A percentile compares a stretch with the other conserved stretches of the same genome.
Evolutionary conservation across 2,888 invertebrate genomes (phyloP).

Genomic region (Cancer borealis): DNA sequence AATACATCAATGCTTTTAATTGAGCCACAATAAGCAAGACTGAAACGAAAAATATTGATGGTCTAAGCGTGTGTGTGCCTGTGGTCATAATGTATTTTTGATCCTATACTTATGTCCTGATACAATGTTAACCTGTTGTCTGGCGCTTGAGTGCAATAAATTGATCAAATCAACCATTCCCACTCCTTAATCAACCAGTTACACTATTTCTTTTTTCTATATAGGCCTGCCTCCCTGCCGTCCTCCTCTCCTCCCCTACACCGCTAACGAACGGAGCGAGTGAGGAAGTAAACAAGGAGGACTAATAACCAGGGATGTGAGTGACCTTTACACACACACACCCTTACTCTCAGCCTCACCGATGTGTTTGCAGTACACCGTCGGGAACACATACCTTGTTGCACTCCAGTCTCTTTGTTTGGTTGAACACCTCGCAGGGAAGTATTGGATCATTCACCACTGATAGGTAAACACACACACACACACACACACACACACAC

Average conservation of each 20-base stretch:
- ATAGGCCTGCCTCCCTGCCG: neutral
- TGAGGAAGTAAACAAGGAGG: constrained; percentile 18
- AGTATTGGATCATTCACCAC: no score
- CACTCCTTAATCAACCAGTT: neutral
- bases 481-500: no score
- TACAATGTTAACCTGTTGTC: no score
- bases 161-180: neutral
- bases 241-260: neutral
- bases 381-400: no score
- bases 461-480: no score
- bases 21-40: no score
- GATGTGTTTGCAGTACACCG: neutral
- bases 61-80: constrained; percentile 16
- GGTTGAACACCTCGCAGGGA: neutral
- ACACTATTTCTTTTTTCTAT: neutral
- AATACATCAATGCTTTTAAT: no score
- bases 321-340: neutral
- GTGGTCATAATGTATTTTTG: no score
- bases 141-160: neutral
- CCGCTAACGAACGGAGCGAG: neutral
- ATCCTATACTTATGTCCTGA: no score
- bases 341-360: neutral
- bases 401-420: no score
- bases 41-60: no score
- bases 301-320: constrained; percentile 3